Percentiles rank a stretch among this genome's conserved stretches.
phyloP scores from a whole-genome alignment of 2,888 invertebrate species.

The Conistra vaccinii region DNA sequence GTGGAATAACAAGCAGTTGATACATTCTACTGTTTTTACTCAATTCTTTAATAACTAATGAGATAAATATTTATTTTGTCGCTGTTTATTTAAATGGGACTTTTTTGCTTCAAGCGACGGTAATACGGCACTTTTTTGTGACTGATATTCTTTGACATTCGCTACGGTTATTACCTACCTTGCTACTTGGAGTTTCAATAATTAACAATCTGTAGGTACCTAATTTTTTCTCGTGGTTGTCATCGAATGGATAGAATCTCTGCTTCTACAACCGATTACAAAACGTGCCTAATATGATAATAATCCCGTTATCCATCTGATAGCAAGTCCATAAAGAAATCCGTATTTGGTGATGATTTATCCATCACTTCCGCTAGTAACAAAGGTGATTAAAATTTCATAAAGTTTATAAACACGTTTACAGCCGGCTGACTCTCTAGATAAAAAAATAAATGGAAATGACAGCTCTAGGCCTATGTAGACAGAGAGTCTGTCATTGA shows the following conservation, averaged over 20 bases:
- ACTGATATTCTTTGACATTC: background rate
- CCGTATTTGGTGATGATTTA: constrained; percentile 11
- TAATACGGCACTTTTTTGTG: too few species aligned
- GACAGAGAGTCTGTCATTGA: constrained; percentile 3
- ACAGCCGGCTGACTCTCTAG: background rate
- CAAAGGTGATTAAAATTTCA: background rate
- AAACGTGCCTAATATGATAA: background rate
- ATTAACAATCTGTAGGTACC: background rate
- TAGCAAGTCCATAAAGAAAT: background rate
- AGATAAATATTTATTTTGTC: constrained; percentile 9
- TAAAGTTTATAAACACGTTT: background rate
- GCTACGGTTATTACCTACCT: background rate
- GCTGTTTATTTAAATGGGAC: background rate
- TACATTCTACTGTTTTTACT: constrained; percentile 40
- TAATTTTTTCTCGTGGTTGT: background rate
- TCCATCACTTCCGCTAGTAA: background rate
- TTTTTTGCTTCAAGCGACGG: background rate
- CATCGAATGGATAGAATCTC: background rate
- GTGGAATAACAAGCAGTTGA: constrained; percentile 57
- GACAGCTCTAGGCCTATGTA: constrained; percentile 20
- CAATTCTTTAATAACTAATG: constrained; percentile 32
- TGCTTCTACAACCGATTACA: background rate
- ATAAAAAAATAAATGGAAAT: constrained; percentile 3
- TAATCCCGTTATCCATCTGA: constrained; percentile 28
- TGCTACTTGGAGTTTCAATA: background rate